These are phyloP conservation scores for Sitobion miscanthi DNA, from an alignment of 1,140 invertebrate species.

Conservation along the genomic window DNA sequence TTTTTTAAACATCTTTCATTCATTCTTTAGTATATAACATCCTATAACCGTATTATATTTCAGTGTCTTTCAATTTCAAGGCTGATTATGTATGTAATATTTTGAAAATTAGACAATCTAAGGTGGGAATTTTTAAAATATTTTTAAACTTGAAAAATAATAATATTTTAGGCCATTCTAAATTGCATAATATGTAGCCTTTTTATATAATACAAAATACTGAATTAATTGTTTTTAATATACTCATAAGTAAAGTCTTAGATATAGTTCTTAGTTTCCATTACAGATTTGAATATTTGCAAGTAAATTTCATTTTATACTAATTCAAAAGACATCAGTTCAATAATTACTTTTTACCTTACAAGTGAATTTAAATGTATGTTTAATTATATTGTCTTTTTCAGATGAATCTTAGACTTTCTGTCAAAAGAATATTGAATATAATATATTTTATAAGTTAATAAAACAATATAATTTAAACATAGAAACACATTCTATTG, in stretches of 20 bases:
- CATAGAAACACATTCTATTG: not conserved
- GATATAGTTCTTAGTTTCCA: not conserved
- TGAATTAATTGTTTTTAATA: not conserved
- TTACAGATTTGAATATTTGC: not conserved
- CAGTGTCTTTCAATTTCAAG: not conserved
- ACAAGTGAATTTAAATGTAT: not conserved
- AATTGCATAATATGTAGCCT: not conserved
- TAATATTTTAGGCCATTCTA: not conserved
- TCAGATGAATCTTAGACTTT: not conserved
- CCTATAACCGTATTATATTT: not conserved
- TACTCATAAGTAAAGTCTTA: too few relatives aligned
- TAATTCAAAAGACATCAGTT: not conserved
- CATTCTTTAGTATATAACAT: not conserved
- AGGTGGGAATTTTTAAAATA: not conserved
- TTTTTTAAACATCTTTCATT: constrained; percentile 28
- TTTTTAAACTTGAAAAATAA: not conserved
- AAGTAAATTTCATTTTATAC: not conserved
- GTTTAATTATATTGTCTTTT: not conserved
- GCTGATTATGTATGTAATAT: not conserved
- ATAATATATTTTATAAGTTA: not conserved
- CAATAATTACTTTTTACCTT: not conserved
- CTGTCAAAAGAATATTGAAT: not conserved
- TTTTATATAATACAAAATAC: not conserved
- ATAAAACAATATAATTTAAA: not conserved
- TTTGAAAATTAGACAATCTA: not conserved